Percentiles rank a stretch among this genome's conserved stretches.
phyloP scores from a whole-genome alignment of 1,140 invertebrate genomes.

The Drosophila varians region DNA sequence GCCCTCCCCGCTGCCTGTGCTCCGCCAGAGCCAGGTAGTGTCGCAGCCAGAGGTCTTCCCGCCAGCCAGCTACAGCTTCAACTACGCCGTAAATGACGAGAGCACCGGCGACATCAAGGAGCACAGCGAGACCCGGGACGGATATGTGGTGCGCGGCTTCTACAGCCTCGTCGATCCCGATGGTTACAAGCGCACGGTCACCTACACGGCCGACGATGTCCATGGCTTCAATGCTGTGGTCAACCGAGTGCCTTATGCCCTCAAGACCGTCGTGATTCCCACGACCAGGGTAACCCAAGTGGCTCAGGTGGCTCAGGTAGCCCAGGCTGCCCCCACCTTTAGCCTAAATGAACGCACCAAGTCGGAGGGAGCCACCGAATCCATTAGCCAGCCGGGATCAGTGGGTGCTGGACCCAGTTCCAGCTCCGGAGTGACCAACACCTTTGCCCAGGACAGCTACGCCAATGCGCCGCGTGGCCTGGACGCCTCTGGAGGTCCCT shows the following conservation, averaged over 20 bases:
- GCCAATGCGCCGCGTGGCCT: conserved; percentile 34
- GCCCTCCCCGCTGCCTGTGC: conserved; percentile 41
- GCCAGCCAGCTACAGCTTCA: conserved; percentile 59
- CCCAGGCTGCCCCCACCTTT: conserved; percentile 4
- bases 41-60: conserved; percentile 47
- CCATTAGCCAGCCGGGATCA: neutral
- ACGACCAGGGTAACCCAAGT: conserved; percentile 7
- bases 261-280: conserved; percentile 38
- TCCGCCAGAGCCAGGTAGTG: conserved; percentile 13
- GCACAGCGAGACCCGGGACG: conserved; percentile 62
- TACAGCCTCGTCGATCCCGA: conserved; percentile 69
- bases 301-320: too few species aligned
- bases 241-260: conserved; percentile 55
- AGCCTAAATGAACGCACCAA: conserved; percentile 47
- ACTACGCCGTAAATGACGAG: conserved; percentile 63
- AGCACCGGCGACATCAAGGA: conserved; percentile 68
- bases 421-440: conserved; percentile 8
- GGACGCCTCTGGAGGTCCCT: conserved; percentile 41
- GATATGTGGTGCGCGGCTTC: conserved; percentile 57
- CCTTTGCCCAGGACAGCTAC: conserved; percentile 38
- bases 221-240: conserved; percentile 86
- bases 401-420: neutral
- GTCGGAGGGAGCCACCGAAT: neutral
- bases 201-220: conserved; percentile 85
- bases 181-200: conserved; percentile 84